Evolutionary conservation across 2,797 vertebrate species (phyloP).

Genomic region (Pangasius mekongensis): DNA sequence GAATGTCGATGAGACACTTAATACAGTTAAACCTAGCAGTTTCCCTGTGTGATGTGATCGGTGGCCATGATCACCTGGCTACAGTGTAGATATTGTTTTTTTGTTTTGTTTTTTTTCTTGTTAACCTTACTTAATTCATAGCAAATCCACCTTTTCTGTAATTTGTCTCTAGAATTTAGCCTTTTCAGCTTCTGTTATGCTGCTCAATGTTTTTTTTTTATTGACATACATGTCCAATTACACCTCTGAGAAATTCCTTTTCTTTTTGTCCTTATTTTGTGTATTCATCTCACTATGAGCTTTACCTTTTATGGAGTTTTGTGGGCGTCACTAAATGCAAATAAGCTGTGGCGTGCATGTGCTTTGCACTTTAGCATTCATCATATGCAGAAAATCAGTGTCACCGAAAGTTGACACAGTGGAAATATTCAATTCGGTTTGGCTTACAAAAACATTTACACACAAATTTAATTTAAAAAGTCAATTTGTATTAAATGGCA

Average conservation of each 20-base stretch:
- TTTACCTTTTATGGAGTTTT: conserved; percentile 8
- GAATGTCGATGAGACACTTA: background rate
- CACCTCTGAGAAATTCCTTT: background rate
- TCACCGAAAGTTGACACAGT: background rate
- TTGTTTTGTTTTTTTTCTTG: background rate
- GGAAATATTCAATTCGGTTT: background rate
- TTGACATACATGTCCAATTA: background rate
- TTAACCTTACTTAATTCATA: background rate
- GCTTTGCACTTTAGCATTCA: background rate
- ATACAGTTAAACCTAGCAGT: background rate
- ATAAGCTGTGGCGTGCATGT: background rate
- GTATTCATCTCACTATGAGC: background rate
- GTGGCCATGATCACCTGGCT: background rate
- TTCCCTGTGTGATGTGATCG: too few species aligned
- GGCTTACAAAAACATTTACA: background rate
- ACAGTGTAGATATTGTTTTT: background rate
- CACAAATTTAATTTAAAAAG: background rate
- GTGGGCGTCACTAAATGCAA: background rate
- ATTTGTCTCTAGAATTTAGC: background rate
- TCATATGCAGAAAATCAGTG: background rate
- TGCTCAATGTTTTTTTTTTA: background rate
- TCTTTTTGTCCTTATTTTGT: background rate
- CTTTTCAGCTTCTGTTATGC: background rate
- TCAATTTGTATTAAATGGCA: background rate
- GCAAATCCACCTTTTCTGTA: too few species aligned